A percentile compares a stretch with the other conserved stretches of the same genome.
phyloP scores from a whole-genome alignment of 2,113 vertebrate species.

The Ceyx melanurus region DNA sequence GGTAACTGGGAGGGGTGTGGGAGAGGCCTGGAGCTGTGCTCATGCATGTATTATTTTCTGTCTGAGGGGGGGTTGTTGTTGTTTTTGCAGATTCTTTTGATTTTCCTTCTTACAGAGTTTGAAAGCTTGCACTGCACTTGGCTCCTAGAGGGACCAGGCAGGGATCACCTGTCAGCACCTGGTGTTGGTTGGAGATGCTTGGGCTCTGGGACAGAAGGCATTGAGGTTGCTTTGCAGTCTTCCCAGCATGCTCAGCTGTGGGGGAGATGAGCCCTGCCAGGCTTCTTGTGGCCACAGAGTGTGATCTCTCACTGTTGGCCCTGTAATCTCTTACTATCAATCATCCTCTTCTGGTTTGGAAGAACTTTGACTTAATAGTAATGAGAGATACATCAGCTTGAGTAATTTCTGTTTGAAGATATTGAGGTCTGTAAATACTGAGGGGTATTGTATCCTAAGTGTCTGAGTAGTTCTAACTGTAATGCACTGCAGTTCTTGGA shows the following conservation, averaged over 20 bases:
- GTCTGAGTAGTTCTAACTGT: constrained; percentile 54
- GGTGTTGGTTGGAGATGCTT: neutral
- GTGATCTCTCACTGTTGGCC: neutral
- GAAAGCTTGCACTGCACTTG: neutral
- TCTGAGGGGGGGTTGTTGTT: neutral
- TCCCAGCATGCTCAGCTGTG: fast-evolving
- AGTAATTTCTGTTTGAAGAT: constrained; percentile 65
- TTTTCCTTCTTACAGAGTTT: neutral
- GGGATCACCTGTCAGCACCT: neutral
- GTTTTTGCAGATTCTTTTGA: neutral
- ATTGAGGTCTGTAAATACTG: constrained; percentile 44
- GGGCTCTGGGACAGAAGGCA: fast-evolving
- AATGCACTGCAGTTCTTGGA: constrained; percentile 48
- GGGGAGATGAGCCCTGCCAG: neutral
- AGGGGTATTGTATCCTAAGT: constrained; percentile 1
- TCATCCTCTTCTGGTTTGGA: constrained; percentile 12
- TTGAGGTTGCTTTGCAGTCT: neutral
- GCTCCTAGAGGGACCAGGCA: neutral
- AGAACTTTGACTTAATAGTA: constrained; percentile 46
- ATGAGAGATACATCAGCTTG: constrained; percentile 37
- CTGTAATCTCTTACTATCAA: constrained; percentile 19
- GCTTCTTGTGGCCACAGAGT: neutral
- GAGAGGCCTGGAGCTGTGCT: neutral
- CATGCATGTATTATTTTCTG: neutral
- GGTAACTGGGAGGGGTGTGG: neutral